phyloP scores from a whole-genome alignment of 2,113 vertebrate species.

The Dasyurus viverrinus region DNA sequence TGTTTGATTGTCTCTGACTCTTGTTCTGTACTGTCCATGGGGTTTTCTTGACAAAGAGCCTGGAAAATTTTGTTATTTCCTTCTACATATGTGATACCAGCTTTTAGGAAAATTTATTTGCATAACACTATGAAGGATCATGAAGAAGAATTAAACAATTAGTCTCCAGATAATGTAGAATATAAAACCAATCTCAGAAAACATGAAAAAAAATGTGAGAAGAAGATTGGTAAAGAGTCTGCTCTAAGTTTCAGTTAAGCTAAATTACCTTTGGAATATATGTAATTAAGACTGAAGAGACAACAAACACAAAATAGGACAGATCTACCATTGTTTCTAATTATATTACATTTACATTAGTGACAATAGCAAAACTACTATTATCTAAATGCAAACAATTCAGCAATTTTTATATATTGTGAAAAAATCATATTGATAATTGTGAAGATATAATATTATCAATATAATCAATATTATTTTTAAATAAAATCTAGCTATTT shows the following conservation, averaged over 20 bases:
- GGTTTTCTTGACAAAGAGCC: background rate
- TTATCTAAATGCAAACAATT: background rate
- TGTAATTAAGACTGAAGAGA: background rate
- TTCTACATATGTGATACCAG: background rate
- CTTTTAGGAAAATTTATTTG: background rate
- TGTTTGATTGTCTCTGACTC: background rate
- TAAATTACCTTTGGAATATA: background rate
- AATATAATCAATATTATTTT: no score
- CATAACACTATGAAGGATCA: background rate
- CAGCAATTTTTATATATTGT: background rate
- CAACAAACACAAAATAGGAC: background rate
- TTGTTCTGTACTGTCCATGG: background rate
- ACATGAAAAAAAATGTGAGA: background rate
- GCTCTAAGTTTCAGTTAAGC: background rate
- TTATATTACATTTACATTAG: background rate
- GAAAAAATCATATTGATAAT: background rate
- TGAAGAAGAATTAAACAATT: background rate
- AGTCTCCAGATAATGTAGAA: background rate
- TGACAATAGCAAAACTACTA: background rate
- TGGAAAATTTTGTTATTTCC: background rate
- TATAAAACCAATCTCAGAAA: background rate
- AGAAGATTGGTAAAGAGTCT: background rate
- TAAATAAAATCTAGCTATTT: no score
- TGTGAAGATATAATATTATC: background rate
- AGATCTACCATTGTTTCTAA: background rate